Percentiles rank a stretch among this genome's conserved stretches.
phyloP scores from a whole-genome alignment of 2,797 vertebrate species.

The Paratrypauchen microcephalus region DNA sequence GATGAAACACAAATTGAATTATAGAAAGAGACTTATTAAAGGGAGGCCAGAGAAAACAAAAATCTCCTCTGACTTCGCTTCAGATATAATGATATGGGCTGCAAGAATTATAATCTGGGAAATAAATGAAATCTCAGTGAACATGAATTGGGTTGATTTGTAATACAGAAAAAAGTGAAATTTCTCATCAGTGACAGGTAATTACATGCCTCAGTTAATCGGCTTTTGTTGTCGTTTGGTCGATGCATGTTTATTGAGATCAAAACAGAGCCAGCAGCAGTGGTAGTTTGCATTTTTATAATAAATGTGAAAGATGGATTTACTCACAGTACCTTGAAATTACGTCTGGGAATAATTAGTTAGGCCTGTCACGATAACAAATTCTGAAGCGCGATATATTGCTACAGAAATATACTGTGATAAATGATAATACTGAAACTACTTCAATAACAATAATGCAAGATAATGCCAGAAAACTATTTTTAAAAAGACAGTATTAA shows the following conservation, averaged over 20 bases:
- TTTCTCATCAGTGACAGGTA: not conserved
- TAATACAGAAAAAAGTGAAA: not conserved
- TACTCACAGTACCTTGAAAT: not conserved
- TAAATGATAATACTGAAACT: too few species aligned
- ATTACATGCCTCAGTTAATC: conserved; percentile 1
- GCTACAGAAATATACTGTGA: too few species aligned
- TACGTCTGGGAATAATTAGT: too few species aligned
- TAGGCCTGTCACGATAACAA: too few species aligned
- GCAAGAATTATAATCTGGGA: not conserved
- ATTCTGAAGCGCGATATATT: too few species aligned
- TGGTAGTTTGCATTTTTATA: not conserved
- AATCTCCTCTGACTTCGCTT: not conserved
- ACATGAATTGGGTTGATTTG: not conserved
- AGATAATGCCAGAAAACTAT: too few species aligned
- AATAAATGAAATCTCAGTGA: not conserved
- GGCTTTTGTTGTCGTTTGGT: not conserved
- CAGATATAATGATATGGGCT: not conserved
- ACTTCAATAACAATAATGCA: too few species aligned
- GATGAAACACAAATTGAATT: conserved; percentile 25
- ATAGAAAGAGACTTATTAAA: conserved; percentile 27
- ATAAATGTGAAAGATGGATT: not conserved
- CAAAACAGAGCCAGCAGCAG: not conserved
- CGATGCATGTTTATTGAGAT: not conserved
- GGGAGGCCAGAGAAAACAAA: conserved; percentile 18
- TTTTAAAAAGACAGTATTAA: too few species aligned